phyloP scores from a whole-genome alignment of 2,797 vertebrate genomes.

The Austrolebias charrua region DNA sequence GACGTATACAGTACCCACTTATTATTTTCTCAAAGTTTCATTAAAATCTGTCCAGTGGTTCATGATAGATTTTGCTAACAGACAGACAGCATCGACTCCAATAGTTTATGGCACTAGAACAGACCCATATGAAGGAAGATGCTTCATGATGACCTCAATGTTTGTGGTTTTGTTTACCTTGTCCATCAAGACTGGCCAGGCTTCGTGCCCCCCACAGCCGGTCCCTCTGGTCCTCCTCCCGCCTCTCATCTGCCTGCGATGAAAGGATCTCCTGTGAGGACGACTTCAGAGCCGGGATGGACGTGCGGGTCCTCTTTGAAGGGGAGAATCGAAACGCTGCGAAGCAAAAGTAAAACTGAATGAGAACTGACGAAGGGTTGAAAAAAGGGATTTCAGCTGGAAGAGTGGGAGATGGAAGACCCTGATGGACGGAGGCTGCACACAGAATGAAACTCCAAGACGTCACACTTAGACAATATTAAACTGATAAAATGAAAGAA shows the following conservation, averaged over 20 bases:
- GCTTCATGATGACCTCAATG: background rate
- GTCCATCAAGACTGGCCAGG: constrained; percentile 92
- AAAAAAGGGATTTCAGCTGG: background rate
- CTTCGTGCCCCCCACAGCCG: constrained; percentile 87
- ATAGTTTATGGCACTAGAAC: too few species aligned
- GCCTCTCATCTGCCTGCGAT: constrained; percentile 83
- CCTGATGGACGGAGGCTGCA: constrained; percentile 18
- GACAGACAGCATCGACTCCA: too few species aligned
- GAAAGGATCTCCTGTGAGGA: constrained; percentile 94
- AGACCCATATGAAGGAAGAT: too few species aligned
- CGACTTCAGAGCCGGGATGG: constrained; percentile 90
- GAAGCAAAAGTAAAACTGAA: constrained; percentile 5
- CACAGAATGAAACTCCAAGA: constrained; percentile 17
- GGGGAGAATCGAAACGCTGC: constrained; percentile 93
- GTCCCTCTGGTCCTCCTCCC: constrained; percentile 82
- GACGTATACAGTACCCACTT: too few species aligned
- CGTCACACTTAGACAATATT: constrained; percentile 42
- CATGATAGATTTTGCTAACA: too few species aligned
- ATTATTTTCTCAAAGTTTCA: too few species aligned
- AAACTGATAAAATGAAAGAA: constrained; percentile 38
- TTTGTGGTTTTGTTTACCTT: constrained; percentile 86
- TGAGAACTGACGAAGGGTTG: background rate
- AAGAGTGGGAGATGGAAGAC: constrained; percentile 11
- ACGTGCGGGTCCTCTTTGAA: constrained; percentile 91
- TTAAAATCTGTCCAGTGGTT: too few species aligned